A percentile compares a stretch with the other conserved stretches of the same genome.
These are phyloP conservation scores for Atrichornis clamosus DNA, from an alignment of 2,113 vertebrate species.

Conservation along the genomic window DNA sequence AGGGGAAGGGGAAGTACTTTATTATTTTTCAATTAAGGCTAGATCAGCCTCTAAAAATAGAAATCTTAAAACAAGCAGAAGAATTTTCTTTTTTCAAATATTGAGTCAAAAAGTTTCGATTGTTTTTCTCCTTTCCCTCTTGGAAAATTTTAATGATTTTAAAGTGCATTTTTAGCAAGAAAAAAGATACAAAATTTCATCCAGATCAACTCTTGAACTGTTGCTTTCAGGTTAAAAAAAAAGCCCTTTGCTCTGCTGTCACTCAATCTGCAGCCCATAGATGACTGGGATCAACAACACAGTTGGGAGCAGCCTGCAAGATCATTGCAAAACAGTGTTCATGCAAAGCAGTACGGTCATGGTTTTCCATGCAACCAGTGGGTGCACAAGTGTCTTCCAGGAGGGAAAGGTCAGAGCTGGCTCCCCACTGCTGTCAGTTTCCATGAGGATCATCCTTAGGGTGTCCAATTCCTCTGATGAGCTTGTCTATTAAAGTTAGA, in stretches of 20 bases:
- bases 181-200: not conserved
- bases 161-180: not conserved
- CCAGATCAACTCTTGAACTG: not conserved
- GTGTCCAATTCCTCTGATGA: not conserved
- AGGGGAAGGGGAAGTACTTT: constrained; percentile 28
- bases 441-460: not conserved
- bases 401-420: not conserved
- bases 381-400: not conserved
- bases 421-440: not conserved
- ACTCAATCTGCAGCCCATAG: not conserved
- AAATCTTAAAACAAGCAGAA: not conserved
- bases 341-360: not conserved
- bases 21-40: constrained; percentile 36
- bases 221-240: not conserved
- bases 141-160: not conserved
- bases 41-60: constrained; percentile 23
- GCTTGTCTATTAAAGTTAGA: not conserved
- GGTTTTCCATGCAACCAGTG: not conserved
- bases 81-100: not conserved
- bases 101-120: not conserved
- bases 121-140: not conserved
- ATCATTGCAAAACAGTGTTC: not conserved
- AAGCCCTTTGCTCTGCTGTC: not conserved
- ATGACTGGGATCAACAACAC: not conserved
- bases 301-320: not conserved